Conservation (phyloP, 2,113 vertebrate species). For the Ochotona princeps region DNA sequence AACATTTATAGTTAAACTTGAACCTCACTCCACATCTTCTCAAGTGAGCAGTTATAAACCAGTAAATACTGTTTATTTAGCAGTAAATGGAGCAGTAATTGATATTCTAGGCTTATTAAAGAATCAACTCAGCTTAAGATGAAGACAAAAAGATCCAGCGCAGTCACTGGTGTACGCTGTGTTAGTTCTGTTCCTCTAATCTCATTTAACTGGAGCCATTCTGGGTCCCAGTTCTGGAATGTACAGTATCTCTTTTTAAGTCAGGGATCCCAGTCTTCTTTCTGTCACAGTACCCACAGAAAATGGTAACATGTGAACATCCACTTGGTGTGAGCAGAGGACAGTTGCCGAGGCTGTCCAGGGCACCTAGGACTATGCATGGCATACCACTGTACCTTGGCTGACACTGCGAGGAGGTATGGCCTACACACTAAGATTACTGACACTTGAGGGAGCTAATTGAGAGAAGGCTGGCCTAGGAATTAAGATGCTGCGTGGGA, state of each 20-base stretch:
- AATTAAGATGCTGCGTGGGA: no score
- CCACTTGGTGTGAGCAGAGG: neutral
- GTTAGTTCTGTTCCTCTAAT: no score
- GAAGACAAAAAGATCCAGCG: no score
- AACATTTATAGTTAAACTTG: constrained; percentile 71
- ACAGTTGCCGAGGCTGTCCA: neutral
- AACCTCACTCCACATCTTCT: constrained; percentile 72
- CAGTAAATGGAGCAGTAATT: constrained; percentile 50
- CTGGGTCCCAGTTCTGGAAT: no score
- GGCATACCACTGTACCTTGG: neutral
- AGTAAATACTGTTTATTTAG: constrained; percentile 57
- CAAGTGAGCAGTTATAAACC: constrained; percentile 62
- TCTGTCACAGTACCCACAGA: no score
- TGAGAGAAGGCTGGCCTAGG: neutral
- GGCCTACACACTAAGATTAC: neutral
- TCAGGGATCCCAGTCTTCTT: no score
- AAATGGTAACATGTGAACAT: no score
- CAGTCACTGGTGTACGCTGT: no score
- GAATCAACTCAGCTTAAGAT: constrained; percentile 45
- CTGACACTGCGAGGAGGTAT: no score
- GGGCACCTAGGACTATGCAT: neutral
- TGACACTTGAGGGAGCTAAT: neutral
- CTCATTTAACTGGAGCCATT: no score
- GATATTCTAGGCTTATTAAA: constrained; percentile 32
- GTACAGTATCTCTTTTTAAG: no score